Evolutionary conservation across 2,888 invertebrate genomes (phyloP), one percentile per base, ranked within the genome.

Genomic region (Osmoderma eremita): DNA sequence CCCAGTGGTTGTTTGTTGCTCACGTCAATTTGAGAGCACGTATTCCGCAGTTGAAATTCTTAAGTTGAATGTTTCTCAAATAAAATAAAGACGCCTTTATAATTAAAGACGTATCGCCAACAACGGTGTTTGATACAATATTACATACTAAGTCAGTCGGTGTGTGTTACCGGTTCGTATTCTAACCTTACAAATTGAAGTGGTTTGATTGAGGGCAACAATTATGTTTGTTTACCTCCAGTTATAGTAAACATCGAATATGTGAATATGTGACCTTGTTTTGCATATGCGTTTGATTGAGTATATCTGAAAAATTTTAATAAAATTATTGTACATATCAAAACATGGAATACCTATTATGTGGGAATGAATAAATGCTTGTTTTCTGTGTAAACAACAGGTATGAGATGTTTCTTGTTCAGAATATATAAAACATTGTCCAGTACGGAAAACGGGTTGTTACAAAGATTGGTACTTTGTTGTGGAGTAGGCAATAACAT

Each of bases 401-500:
- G 30, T 30, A 30, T 30, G 30, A 8, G 30, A 6, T 30, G 30
- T 30, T 30, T 30, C 8, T 30, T 30, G 2, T 30, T 30, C 8
- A 24, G 24, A 30, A 48, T 39, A 1, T 17, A 5, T 22, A 41
- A 22, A 22, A 24, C 20, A 17, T 24, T 41, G 51, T 63, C 51
- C 12, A 39, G 51, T 17, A 20, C 12, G 38, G 41, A 64, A 54
- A 24, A 42, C 38, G 51, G 22, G 15, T 39, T 22, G 17, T 5
- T 54, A 54, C 20, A 54, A 30, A 1, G 30, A 6, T 5, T 30
- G 30, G 6, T 30, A 30, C 30, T 6, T 53, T 63, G 54, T 30
- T 45, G 39, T 63, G 36, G 24, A 20, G 58, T 64, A 67, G 67
- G 50, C 67, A 67, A 74, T 73, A 73, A 74, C 74, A 72, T 65